Conservation (phyloP, 2,888 invertebrate genomes). For the Gymnosoma rotundatum region DNA sequence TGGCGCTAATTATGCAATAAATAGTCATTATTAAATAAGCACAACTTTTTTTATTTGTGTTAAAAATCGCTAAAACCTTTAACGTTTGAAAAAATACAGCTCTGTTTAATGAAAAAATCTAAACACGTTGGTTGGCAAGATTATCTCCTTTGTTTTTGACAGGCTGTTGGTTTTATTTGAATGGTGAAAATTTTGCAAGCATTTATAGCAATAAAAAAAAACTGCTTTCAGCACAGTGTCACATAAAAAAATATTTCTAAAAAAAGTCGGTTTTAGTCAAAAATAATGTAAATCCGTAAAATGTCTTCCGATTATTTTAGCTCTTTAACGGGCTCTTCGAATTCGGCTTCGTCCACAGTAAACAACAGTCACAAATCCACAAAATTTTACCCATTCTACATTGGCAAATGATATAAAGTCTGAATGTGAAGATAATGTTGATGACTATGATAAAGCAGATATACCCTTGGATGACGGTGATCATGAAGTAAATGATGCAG, state of each 20-base stretch:
- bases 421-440: constrained; percentile 77
- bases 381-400: constrained; percentile 67
- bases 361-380: constrained; percentile 36
- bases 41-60: too few species aligned
- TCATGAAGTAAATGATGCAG: constrained; percentile 73
- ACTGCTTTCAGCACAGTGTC: constrained; percentile 14
- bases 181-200: constrained; percentile 61
- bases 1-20: too few species aligned
- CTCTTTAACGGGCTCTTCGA: constrained; percentile 55
- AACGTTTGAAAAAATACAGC: too few species aligned
- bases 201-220: constrained; percentile 64
- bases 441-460: constrained; percentile 74
- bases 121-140: too few species aligned
- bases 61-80: too few species aligned
- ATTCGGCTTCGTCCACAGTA: constrained; percentile 50
- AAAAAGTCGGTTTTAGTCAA: background rate
- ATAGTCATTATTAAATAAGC: too few species aligned
- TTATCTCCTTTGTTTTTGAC: too few species aligned
- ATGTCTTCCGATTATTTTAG: constrained; percentile 70
- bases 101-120: too few species aligned
- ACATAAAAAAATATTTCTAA: constrained; percentile 13
- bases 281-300: constrained; percentile 42
- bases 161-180: constrained; percentile 64
- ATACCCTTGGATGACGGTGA: constrained; percentile 74
- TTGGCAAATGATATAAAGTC: constrained; percentile 78